A percentile compares a stretch with the other conserved stretches of the same genome.
phyloP scores from a whole-genome alignment of 2,113 vertebrate species.

The Morone chrysops region DNA sequence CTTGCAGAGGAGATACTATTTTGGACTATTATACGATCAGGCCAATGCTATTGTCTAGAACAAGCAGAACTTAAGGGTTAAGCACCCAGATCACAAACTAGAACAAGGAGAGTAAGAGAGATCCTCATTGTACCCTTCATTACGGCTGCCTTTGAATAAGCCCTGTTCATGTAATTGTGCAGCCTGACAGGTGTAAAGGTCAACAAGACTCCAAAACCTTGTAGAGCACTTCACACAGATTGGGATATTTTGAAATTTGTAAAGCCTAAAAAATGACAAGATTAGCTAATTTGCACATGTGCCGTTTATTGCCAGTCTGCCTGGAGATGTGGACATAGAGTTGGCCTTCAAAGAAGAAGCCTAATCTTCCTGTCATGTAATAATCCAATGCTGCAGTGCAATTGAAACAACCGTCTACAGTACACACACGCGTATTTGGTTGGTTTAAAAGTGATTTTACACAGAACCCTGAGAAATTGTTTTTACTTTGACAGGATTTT shows the following conservation, averaged over 20 bases:
- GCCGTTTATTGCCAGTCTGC: neutral
- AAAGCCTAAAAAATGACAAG: neutral
- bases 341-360: no score
- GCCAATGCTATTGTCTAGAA: neutral
- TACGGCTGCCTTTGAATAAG: neutral
- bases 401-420: neutral
- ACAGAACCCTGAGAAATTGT: neutral
- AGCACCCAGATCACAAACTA: neutral
- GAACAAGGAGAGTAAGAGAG: neutral
- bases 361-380: neutral
- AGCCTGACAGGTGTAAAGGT: constrained; percentile 39
- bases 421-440: neutral
- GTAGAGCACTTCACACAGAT: constrained; percentile 1
- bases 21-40: neutral
- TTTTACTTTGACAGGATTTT: neutral
- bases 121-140: neutral
- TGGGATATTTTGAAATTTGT: constrained; percentile 20
- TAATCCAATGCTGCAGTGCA: neutral
- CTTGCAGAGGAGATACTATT: neutral
- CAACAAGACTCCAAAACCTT: constrained; percentile 36
- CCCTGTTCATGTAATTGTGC: neutral
- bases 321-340: neutral
- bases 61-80: neutral
- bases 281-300: constrained; percentile 4
- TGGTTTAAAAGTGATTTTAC: neutral